Conservation (phyloP, 2,888 invertebrate species). For the Thymelicus lineola region DNA sequence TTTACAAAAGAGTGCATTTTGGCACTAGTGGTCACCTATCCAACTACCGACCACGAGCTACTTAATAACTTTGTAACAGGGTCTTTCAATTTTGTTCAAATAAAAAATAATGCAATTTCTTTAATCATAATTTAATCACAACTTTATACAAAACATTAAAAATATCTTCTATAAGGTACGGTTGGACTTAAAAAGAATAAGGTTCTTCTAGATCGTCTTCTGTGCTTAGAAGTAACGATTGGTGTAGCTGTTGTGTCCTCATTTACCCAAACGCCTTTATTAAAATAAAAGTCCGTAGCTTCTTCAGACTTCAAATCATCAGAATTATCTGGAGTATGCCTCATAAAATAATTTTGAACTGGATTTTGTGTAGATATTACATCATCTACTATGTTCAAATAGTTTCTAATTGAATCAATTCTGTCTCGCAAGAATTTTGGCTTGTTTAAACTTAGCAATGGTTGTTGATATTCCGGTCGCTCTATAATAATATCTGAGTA, state of each 20-base stretch:
- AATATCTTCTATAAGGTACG: constrained; percentile 63
- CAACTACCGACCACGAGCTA: background rate
- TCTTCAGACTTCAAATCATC: constrained; percentile 9
- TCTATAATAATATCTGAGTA: constrained; percentile 44
- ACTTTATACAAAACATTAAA: constrained; percentile 50
- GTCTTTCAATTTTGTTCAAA: background rate
- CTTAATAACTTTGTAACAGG: background rate
- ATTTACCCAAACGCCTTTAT: constrained; percentile 44
- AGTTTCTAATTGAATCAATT: constrained; percentile 54
- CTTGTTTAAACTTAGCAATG: constrained; percentile 41
- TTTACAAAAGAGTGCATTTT: too few relatives aligned
- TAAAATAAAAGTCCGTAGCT: constrained; percentile 39
- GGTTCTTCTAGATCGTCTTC: constrained; percentile 56
- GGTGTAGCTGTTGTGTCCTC: constrained; percentile 39
- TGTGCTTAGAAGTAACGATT: constrained; percentile 39
- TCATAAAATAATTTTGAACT: constrained; percentile 36
- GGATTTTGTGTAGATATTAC: constrained; percentile 31
- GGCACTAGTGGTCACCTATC: too few relatives aligned
- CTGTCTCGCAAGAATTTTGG: constrained; percentile 55
- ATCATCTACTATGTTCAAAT: constrained; percentile 49
- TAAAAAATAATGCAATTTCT: background rate
- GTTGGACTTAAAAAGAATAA: constrained; percentile 76
- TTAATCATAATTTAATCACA: constrained; percentile 9
- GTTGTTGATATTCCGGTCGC: constrained; percentile 45
- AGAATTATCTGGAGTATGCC: background rate